Conservation (phyloP, 2,113 vertebrate genomes). For the Odobenus rosmarus region DNA sequence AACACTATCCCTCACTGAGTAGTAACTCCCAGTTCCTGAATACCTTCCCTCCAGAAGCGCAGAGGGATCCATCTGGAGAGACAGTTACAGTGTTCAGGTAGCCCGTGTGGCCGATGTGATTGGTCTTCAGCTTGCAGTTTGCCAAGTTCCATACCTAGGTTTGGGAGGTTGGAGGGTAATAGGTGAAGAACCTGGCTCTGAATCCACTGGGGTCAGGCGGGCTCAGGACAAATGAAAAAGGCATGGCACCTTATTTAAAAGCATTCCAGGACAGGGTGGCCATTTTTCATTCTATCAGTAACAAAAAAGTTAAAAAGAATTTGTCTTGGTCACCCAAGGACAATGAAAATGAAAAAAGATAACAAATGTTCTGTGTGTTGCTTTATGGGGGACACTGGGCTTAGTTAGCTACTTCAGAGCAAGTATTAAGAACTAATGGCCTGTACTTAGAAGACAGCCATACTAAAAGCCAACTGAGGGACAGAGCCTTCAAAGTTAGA, state of each 20-base stretch:
- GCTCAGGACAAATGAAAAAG: not conserved
- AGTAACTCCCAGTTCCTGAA: not conserved
- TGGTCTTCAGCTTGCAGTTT: constrained; percentile 99
- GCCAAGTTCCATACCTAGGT: constrained; percentile 97
- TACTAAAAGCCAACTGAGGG: not conserved
- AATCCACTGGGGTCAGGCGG: not conserved
- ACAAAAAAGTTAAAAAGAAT: not conserved
- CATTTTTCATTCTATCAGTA: not conserved
- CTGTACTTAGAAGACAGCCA: not conserved
- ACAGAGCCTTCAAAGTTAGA: not conserved
- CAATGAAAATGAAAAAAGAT: not conserved
- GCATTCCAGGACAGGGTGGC: not conserved
- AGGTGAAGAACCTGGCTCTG: not conserved
- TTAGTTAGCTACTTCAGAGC: not conserved
- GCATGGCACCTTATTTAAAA: not conserved
- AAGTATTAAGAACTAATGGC: not conserved
- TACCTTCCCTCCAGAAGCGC: constrained; percentile 97
- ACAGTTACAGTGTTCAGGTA: constrained; percentile 97
- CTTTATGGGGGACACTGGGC: not conserved
- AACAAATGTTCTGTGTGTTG: not conserved
- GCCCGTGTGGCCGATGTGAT: constrained; percentile 97
- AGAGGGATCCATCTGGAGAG: constrained; percentile 97
- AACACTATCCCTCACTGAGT: fast-evolving
- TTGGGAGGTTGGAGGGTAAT: not conserved
- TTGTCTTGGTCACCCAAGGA: not conserved